Conservation (phyloP, 1,140 invertebrate genomes). For the Goniozus legneri region DNA sequence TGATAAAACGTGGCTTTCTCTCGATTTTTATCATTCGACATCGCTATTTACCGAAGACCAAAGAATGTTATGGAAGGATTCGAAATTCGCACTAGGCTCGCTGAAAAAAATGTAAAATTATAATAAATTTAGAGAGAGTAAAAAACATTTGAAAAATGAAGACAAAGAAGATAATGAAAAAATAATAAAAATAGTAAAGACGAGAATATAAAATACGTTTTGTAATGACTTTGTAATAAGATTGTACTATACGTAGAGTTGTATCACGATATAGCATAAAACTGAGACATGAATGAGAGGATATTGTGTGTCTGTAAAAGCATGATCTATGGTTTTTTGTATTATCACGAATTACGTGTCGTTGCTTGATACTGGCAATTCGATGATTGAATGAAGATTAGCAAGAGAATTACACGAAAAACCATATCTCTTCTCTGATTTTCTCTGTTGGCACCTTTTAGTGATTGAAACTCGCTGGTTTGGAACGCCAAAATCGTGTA, state of each 20-base stretch:
- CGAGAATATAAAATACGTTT: constrained; percentile 31
- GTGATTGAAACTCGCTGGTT: not conserved
- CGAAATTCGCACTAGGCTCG: no score
- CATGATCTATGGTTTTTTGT: not conserved
- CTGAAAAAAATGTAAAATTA: no score
- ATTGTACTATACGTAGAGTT: constrained; percentile 31
- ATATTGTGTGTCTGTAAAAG: not conserved
- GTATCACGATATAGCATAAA: constrained; percentile 15
- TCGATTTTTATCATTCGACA: no score
- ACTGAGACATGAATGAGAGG: constrained; percentile 1
- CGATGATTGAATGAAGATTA: no score
- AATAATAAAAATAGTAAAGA: constrained; percentile 16
- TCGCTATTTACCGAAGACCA: no score
- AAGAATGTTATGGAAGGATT: no score
- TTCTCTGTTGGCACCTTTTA: not conserved
- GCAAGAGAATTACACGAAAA: no score
- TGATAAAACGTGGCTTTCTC: no score
- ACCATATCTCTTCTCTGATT: not conserved
- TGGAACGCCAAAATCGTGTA: no score
- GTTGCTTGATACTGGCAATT: not conserved
- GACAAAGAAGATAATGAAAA: constrained; percentile 21
- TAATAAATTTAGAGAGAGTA: constrained; percentile 21
- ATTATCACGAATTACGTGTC: not conserved
- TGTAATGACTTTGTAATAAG: constrained; percentile 43
- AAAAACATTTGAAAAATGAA: constrained; percentile 32